Base-by-base conservation (phyloP, 2,113 vertebrate species). In the Istiophorus platypterus region DNA sequence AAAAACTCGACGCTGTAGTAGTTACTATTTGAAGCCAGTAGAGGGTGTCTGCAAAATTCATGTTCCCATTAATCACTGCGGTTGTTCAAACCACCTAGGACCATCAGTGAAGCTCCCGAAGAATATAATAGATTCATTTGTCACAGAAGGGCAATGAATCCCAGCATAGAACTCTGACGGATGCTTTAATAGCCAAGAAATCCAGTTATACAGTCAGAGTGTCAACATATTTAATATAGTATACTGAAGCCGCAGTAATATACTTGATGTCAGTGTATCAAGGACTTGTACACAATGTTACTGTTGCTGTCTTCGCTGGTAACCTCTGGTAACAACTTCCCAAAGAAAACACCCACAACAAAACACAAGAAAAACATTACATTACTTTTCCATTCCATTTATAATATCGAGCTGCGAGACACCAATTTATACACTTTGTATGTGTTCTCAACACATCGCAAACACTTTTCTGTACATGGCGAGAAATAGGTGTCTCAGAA, bases 31-130 rank as follows among this genome's bases (percentile, higher is more conserved):
- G 86, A 88, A 87, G 77, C 88, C 89, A 89, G 91, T 92, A 91
- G 91, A 89, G 86, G 91, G 90, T 89, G 89, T 93, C 84, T 85
- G 88, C 84, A 88, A 91, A 94, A 92, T 89, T 85, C 84, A 89
- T 91, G 84, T 80, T 77, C 73, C 76, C 82, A 90, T 93, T 91
- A 89, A 92, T 93, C 90, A 89, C 72, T 65, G 67, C 70, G 63
- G 81, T 88, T 82, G 82, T 88, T 90, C 77, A 91, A 92, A 84
- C 84, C 88, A 91, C 84, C 80, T 37, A 85, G 86, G 85, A 89
- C 86, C 88, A 85, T 87, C 85, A 76, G 74, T 75, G 85, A 83
- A 78, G 81, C 78, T 81, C 73, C 82, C 65, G 76, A 75, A 86
- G 88, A 91, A 88, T 80, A 86, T 88, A 85, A 86, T 79, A 82